Evolutionary conservation across 2,113 vertebrate genomes (phyloP).

Genomic region (Pseudorectes ferrugineus): DNA sequence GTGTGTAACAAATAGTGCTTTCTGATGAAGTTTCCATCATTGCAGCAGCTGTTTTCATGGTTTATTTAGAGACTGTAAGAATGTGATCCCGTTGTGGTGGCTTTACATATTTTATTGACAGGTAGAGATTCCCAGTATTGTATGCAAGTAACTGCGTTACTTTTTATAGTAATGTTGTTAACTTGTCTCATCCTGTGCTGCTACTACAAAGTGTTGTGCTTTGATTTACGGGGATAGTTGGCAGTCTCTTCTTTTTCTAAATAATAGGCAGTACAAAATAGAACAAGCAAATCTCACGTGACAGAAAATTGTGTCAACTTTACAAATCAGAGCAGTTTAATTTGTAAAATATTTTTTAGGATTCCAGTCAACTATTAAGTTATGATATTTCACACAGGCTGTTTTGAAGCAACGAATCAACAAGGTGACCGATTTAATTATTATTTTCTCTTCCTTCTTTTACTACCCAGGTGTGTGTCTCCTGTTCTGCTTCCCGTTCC

Average conservation of each 20-base stretch:
- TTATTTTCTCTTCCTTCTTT: not conserved
- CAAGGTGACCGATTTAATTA: not conserved
- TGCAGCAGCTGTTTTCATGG: not conserved
- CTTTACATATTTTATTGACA: not conserved
- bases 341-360: not conserved
- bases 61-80: not conserved
- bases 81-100: not conserved
- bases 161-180: not conserved
- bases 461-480: accelerated
- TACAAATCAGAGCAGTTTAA: not conserved
- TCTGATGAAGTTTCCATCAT: not conserved
- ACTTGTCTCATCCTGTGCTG: not conserved
- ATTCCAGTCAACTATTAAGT: not conserved
- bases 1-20: not conserved
- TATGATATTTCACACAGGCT: not conserved
- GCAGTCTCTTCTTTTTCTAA: not conserved
- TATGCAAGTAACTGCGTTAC: not conserved
- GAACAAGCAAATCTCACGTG: not conserved
- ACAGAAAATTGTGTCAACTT: not conserved
- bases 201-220: not conserved
- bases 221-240: not conserved
- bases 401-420: not conserved
- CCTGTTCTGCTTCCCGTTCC: not conserved
- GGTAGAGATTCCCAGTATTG: not conserved
- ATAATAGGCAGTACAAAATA: not conserved